Percentiles rank a stretch among this genome's conserved stretches.
Evolutionary conservation across 2,797 vertebrate species (phyloP).

Genomic region (Coendou prehensilis): DNA sequence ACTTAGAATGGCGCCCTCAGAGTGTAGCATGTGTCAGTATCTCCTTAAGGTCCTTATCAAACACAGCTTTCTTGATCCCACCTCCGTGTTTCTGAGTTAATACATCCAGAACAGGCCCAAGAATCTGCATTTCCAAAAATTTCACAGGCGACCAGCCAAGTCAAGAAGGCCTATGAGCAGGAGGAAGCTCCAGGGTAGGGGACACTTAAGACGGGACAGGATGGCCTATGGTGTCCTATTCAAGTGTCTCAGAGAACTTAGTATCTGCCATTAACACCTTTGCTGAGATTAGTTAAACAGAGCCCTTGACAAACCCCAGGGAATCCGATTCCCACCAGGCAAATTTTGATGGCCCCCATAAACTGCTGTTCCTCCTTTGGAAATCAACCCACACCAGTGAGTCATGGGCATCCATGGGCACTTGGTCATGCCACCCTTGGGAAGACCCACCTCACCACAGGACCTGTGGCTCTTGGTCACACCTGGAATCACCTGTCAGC

Average conservation of each 20-base stretch:
- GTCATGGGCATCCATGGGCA: not conserved
- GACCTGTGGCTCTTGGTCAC: not conserved
- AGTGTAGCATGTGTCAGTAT: not conserved
- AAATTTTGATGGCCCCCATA: not conserved
- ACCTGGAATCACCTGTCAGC: not conserved
- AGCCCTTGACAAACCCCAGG: not conserved
- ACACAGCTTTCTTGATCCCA: not conserved
- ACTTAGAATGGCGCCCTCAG: not conserved
- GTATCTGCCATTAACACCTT: slow-evolving; percentile 45
- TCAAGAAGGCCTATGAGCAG: not conserved
- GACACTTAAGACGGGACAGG: not conserved
- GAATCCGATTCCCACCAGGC: slow-evolving; percentile 14
- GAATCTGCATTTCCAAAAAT: not conserved
- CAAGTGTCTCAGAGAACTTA: slow-evolving; percentile 36
- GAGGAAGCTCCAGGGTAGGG: not conserved
- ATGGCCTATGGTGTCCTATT: not conserved
- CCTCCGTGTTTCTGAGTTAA: not conserved
- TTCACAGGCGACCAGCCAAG: not conserved
- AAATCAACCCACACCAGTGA: not conserved
- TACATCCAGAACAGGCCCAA: not conserved
- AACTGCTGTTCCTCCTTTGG: not conserved
- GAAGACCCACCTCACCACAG: not conserved
- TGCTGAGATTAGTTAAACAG: slow-evolving; percentile 52
- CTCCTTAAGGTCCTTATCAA: not conserved
- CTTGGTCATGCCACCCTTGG: not conserved